Conservation (phyloP, 2,113 vertebrate genomes). For the Pogona vitticeps region DNA sequence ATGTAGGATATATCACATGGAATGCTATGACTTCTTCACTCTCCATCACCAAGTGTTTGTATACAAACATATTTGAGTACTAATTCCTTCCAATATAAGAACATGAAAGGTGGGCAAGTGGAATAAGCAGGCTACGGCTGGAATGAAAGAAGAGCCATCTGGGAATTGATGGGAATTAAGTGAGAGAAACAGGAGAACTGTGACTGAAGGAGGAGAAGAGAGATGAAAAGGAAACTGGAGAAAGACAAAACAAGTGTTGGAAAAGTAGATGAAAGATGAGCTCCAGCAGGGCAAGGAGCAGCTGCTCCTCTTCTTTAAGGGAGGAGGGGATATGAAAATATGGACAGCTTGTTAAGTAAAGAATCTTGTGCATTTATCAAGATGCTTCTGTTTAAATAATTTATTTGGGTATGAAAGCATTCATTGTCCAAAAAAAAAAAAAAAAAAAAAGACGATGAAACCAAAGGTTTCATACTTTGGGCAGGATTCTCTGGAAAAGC, state of each 20-base stretch:
- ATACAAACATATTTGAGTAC: not conserved
- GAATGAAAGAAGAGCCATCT: conserved; percentile 10
- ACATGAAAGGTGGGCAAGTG: not conserved
- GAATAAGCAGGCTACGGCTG: not conserved
- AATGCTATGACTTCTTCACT: not conserved
- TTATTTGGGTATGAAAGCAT: conserved; percentile 6
- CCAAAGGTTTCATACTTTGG: no score
- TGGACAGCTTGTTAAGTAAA: not conserved
- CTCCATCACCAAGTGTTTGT: not conserved
- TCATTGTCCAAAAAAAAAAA: no score
- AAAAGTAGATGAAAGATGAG: conserved; percentile 35
- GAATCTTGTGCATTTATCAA: not conserved
- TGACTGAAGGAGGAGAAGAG: conserved; percentile 23
- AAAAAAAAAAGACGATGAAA: no score
- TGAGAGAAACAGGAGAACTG: conserved; percentile 21
- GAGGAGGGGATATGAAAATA: not conserved
- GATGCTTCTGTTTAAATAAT: conserved; percentile 28
- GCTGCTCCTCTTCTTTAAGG: conserved; percentile 29
- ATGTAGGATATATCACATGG: not conserved
- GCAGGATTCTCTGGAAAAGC: no score
- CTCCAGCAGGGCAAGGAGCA: not conserved
- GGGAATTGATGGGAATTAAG: conserved; percentile 34
- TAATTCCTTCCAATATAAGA: rapidly evolving
- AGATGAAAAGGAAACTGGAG: conserved; percentile 29
- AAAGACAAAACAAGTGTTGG: conserved; percentile 25